Percentiles rank a stretch among this genome's conserved stretches.
phyloP scores from a whole-genome alignment of 1,140 invertebrate species.

The Trichoplusia ni region DNA sequence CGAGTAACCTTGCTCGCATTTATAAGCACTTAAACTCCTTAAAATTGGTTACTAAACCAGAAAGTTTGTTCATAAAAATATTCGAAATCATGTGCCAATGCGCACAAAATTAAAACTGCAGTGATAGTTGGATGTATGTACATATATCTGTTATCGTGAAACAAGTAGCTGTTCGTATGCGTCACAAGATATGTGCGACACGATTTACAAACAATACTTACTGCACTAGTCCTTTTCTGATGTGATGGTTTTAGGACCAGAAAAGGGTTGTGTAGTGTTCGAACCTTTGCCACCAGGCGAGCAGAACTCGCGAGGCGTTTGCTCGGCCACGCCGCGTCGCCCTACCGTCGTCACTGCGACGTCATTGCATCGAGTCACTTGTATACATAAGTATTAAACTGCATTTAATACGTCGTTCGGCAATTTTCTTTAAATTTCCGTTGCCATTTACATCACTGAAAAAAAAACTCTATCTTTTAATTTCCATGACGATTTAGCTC shows the following conservation, averaged over 20 bases:
- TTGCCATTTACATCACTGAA: too few relatives aligned
- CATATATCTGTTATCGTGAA: not conserved
- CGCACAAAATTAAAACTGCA: too few relatives aligned
- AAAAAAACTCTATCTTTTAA: too few relatives aligned
- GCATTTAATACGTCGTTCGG: not conserved
- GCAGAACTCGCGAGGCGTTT: slow-evolving; percentile 47
- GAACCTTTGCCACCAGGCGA: slow-evolving; percentile 64
- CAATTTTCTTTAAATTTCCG: too few relatives aligned
- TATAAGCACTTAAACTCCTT: too few relatives aligned
- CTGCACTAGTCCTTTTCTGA: slow-evolving; percentile 45
- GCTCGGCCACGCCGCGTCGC: slow-evolving; percentile 37
- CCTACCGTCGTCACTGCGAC: slow-evolving; percentile 34
- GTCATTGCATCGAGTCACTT: slow-evolving; percentile 43
- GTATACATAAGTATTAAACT: slow-evolving; percentile 25
- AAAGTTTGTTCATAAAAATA: too few relatives aligned
- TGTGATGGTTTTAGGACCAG: slow-evolving; percentile 54
- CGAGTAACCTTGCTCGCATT: too few relatives aligned
- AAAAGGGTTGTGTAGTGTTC: slow-evolving; percentile 63
- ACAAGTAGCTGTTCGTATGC: too few relatives aligned
- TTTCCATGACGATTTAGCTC: too few relatives aligned
- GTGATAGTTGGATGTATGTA: not conserved
- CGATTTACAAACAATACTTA: slow-evolving; percentile 40
- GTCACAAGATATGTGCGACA: not conserved
- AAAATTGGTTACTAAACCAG: too few relatives aligned
- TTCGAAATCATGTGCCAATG: too few relatives aligned